phyloP scores from a whole-genome alignment of 2,888 invertebrate species.

The Eupithecia subfuscata region DNA sequence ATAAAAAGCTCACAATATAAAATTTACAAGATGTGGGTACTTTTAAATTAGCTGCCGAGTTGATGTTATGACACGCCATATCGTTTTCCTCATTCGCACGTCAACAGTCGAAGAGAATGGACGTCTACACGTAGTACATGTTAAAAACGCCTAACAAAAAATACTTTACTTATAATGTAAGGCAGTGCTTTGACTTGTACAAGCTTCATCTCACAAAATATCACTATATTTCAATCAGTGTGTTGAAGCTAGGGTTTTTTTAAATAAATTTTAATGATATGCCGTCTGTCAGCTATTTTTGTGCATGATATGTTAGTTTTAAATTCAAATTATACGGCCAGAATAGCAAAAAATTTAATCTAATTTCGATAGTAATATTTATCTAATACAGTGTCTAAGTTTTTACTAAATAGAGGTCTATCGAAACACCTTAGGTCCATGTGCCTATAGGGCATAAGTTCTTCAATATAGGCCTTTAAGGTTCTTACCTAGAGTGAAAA shows the following conservation, averaged over 20 bases:
- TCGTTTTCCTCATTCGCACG: constrained; percentile 58
- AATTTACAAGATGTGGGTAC: constrained; percentile 60
- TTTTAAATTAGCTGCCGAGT: constrained; percentile 59
- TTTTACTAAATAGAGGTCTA: constrained; percentile 39
- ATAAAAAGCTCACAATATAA: constrained; percentile 78
- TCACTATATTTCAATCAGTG: constrained; percentile 40
- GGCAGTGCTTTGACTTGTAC: constrained; percentile 78
- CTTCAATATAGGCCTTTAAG: constrained; percentile 41
- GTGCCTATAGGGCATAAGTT: constrained; percentile 31
- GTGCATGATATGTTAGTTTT: constrained; percentile 77
- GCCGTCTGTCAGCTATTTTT: constrained; percentile 69
- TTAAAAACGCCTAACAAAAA: constrained; percentile 62
- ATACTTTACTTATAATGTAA: constrained; percentile 75
- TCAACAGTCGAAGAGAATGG: constrained; percentile 61
- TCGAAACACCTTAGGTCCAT: constrained; percentile 38
- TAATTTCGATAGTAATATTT: constrained; percentile 33
- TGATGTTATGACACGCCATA: constrained; percentile 46
- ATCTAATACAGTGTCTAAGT: constrained; percentile 44
- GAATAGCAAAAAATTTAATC: constrained; percentile 47
- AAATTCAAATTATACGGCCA: constrained; percentile 41
- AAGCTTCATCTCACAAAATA: constrained; percentile 64
- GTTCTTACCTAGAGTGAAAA: constrained; percentile 42
- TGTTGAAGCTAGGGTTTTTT: constrained; percentile 40
- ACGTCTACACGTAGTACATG: constrained; percentile 56
- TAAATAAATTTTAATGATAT: constrained; percentile 71